Base-by-base conservation (phyloP, 1,140 invertebrate species). In the Aphidius gifuensis region DNA sequence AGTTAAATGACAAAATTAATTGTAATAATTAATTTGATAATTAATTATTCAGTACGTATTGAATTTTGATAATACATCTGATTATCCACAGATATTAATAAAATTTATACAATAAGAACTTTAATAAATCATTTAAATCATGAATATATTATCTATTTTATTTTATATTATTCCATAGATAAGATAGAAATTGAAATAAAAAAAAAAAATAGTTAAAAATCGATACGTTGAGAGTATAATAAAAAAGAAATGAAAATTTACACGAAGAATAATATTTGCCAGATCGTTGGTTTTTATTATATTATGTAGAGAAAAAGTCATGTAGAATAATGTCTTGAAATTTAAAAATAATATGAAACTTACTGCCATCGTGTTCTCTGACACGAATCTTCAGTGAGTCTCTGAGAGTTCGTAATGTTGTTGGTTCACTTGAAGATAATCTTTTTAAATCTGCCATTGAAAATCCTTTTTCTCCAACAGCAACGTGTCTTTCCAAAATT, bases 401-500 rank as follows among this genome's bases (percentile, higher is more conserved):
- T 66, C 91, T 85, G 48, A 87, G 79, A 2, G 90, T 86, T 49
- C 87, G 85, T 60, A 93, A 77, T 40, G 85, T 77, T 66, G 90
- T 81, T 11, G 85, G 84, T 43, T 85, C 83, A 60, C 80, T 75
- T 61, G 85, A 82, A 61, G 86, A 84, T 64, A 88, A 76, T 64
- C 86, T 78, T 65, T 87, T 88, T 46, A 96, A 78, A 70, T 91
- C 86, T 45, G 89, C 88, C 83, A 94, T 92, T 23, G 90, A 91
- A 71, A 86, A 92, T 4, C 84, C 84, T 58, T 83, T 82, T 61
- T 89, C 86, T 0, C 87, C 84, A 59, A 92, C 84, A 7, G 93
- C 87, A 48, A 94, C 80, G 75, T 94, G 92, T 49, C 91, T 83
- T 77, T 94, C 90, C 69, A 94, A 75, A 68, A 93, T 90, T 77